These are phyloP conservation scores for Erebia ligea DNA, from an alignment of 2,888 invertebrate genomes.

Conservation along the genomic window DNA sequence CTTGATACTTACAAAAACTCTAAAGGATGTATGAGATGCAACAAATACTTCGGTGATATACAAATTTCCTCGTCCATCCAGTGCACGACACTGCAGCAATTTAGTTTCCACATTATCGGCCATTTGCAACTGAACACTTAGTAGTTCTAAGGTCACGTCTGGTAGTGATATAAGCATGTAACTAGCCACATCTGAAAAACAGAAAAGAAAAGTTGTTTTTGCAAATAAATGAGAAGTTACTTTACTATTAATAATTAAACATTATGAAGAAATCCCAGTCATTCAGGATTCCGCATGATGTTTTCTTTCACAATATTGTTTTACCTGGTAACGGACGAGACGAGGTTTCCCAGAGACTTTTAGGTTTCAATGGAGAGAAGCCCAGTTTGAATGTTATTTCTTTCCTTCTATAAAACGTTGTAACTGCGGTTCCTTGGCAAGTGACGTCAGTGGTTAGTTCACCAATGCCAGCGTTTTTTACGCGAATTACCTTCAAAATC, in stretches of 20 bases:
- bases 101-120: slow-evolving; percentile 45
- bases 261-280: too few species aligned
- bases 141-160: slow-evolving; percentile 41
- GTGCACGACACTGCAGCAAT: slow-evolving; percentile 45
- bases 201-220: too few species aligned
- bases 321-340: slow-evolving; percentile 64
- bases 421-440: slow-evolving; percentile 48
- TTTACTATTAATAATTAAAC: too few species aligned
- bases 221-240: too few species aligned
- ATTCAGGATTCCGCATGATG: too few species aligned
- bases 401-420: slow-evolving; percentile 54
- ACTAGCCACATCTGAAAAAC: slow-evolving; percentile 24
- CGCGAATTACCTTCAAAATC: slow-evolving; percentile 54
- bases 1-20: slow-evolving; percentile 54
- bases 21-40: slow-evolving; percentile 50
- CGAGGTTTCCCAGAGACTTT: slow-evolving; percentile 61
- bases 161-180: slow-evolving; percentile 37
- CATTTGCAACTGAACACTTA: slow-evolving; percentile 48
- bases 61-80: slow-evolving; percentile 40
- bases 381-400: slow-evolving; percentile 59
- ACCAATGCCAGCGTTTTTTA: slow-evolving; percentile 49
- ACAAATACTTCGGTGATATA: slow-evolving; percentile 52
- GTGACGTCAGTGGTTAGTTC: slow-evolving; percentile 48
- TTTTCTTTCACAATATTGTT: not conserved
- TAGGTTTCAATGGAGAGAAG: slow-evolving; percentile 58